Percentiles rank a stretch among this genome's conserved stretches.
These are phyloP conservation scores for Pipa parva DNA, from an alignment of 2,113 vertebrate species.

Conservation along the genomic window DNA sequence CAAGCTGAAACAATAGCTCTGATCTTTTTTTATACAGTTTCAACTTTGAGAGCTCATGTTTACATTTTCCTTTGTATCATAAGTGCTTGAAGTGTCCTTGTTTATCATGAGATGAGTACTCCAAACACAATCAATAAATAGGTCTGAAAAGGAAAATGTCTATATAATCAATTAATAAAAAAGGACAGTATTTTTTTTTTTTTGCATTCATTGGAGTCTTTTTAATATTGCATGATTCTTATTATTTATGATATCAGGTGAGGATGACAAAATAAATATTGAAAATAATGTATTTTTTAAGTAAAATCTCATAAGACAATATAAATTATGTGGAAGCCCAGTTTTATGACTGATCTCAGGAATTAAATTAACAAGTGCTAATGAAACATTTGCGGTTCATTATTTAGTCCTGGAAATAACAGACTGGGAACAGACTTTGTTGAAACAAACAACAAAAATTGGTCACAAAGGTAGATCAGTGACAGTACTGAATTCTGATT, in stretches of 20 bases:
- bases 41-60: background rate
- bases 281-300: background rate
- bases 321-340: background rate
- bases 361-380: slow-evolving; percentile 6
- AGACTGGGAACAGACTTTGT: background rate
- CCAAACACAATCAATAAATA: background rate
- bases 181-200: slow-evolving; percentile 6
- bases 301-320: slow-evolving; percentile 4
- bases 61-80: background rate
- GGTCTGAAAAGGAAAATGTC: slow-evolving; percentile 12
- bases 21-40: background rate
- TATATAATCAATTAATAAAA: slow-evolving; percentile 12
- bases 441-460: too few relatives aligned
- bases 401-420: background rate
- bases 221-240: background rate
- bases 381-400: slow-evolving; percentile 8
- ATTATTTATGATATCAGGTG: slow-evolving; percentile 3
- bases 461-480: too few relatives aligned
- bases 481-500: too few relatives aligned
- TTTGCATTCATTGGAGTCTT: slow-evolving; percentile 5
- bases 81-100: background rate
- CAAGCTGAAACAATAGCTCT: background rate
- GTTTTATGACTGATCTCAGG: background rate
- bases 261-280: slow-evolving; percentile 12
- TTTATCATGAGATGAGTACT: slow-evolving; percentile 2